Percentiles rank a stretch among this genome's conserved stretches.
Evolutionary conservation across 1,140 invertebrate species (phyloP).

Genomic region (Hyphantria cunea): DNA sequence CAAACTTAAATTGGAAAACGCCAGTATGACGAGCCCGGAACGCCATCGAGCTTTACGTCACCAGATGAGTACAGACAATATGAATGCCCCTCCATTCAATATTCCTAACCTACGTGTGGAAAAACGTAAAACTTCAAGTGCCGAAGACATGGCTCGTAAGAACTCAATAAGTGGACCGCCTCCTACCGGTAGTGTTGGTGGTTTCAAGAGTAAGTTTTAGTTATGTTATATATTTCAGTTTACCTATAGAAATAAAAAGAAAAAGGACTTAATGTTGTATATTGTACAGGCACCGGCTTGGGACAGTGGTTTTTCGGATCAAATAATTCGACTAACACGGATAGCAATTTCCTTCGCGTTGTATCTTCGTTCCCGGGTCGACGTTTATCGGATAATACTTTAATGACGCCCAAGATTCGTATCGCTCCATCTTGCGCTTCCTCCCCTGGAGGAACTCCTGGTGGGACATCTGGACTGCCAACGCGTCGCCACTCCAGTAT

Average conservation of each 20-base stretch:
- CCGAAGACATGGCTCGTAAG: conserved; percentile 93
- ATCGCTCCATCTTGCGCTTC: conserved; percentile 93
- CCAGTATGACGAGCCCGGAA: conserved; percentile 89
- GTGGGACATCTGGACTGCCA: conserved; percentile 86
- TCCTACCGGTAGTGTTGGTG: conserved; percentile 43
- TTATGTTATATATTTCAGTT: conserved; percentile 22
- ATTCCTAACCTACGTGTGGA: conserved; percentile 93
- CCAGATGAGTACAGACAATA: conserved; percentile 93
- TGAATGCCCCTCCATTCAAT: conserved; percentile 91
- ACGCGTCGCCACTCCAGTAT: conserved; percentile 94
- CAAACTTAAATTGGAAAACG: conserved; percentile 91
- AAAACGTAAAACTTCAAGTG: conserved; percentile 92
- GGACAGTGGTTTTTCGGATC: conserved; percentile 85
- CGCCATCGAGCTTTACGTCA: conserved; percentile 89
- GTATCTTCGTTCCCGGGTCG: conserved; percentile 89
- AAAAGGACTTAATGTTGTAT: conserved; percentile 13
- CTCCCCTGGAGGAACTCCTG: conserved; percentile 92
- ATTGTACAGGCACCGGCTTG: conserved; percentile 69
- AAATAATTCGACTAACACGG: conserved; percentile 71
- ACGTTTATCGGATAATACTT: conserved; percentile 94
- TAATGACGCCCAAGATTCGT: conserved; percentile 94
- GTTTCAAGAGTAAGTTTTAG: conserved; percentile 62
- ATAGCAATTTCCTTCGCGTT: conserved; percentile 93
- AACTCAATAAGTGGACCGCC: conserved; percentile 85
- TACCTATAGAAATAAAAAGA: not conserved